Evolutionary conservation across 2,797 vertebrate genomes (phyloP).

Genomic region (Rhinatrema bivittatum): DNA sequence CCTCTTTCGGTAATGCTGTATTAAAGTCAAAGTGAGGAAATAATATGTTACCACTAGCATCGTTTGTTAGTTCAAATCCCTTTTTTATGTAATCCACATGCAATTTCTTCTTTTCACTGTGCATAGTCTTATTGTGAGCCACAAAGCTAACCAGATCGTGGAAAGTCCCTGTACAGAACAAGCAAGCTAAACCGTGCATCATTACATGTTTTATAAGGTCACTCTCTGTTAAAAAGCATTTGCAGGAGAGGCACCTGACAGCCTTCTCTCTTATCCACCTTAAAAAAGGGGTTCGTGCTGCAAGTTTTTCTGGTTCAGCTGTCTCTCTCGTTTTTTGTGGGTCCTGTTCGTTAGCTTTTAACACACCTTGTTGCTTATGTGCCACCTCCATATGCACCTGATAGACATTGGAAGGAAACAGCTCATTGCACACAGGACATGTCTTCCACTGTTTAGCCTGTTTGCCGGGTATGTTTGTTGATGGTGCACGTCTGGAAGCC

Average conservation of each 20-base stretch:
- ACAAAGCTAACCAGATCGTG: constrained; percentile 78
- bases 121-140: constrained; percentile 75
- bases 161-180: constrained; percentile 85
- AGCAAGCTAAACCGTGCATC: constrained; percentile 84
- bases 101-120: constrained; percentile 68
- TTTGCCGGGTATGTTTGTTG: constrained; percentile 28
- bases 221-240: constrained; percentile 73
- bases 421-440: constrained; percentile 89
- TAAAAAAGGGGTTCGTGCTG: constrained; percentile 76
- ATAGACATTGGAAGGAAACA: constrained; percentile 89
- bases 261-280: constrained; percentile 88
- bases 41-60: constrained; percentile 67
- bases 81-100: constrained; percentile 78
- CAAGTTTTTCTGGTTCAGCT: constrained; percentile 66
- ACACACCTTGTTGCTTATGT: constrained; percentile 55
- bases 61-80: constrained; percentile 75
- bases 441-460: constrained; percentile 94
- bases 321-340: background rate
- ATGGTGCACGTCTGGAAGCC: constrained; percentile 2
- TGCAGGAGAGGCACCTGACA: constrained; percentile 80
- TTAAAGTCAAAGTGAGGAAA: constrained; percentile 89
- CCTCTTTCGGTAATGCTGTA: constrained; percentile 72
- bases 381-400: constrained; percentile 86
- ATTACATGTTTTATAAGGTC: constrained; percentile 82
- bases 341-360: constrained; percentile 11